Conservation (phyloP, 2,797 vertebrate genomes). For the Schizothorax lantsangensis region DNA sequence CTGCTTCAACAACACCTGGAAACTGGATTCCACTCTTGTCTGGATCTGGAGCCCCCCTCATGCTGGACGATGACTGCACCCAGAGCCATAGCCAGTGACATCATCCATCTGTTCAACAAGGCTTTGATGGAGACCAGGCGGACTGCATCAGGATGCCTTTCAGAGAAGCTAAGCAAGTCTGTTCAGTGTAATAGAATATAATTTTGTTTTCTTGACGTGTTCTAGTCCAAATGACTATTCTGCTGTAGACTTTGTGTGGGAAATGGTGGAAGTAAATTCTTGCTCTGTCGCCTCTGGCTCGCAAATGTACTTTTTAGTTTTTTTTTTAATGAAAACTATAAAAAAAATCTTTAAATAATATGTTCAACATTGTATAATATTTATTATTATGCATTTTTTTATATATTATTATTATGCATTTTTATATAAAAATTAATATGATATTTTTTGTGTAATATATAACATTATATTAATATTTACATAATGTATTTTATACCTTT, state of each 20-base stretch:
- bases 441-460: background rate
- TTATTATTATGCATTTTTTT: background rate
- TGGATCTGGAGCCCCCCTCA: constrained; percentile 71
- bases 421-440: background rate
- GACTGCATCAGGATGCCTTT: background rate
- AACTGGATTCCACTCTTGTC: constrained; percentile 53
- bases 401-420: background rate
- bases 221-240: background rate
- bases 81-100: constrained; percentile 27
- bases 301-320: background rate
- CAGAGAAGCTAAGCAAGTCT: constrained; percentile 23
- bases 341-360: background rate
- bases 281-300: background rate
- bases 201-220: constrained; percentile 12
- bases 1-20: constrained; percentile 48
- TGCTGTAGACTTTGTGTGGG: background rate
- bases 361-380: background rate
- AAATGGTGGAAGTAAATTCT: background rate
- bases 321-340: background rate
- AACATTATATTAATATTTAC: background rate
- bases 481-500: background rate
- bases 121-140: constrained; percentile 15
- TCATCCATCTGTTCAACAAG: constrained; percentile 30
- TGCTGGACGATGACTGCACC: background rate
- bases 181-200: constrained; percentile 3